phyloP scores from a whole-genome alignment of 2,797 vertebrate genomes.

The Sylvia borin region DNA sequence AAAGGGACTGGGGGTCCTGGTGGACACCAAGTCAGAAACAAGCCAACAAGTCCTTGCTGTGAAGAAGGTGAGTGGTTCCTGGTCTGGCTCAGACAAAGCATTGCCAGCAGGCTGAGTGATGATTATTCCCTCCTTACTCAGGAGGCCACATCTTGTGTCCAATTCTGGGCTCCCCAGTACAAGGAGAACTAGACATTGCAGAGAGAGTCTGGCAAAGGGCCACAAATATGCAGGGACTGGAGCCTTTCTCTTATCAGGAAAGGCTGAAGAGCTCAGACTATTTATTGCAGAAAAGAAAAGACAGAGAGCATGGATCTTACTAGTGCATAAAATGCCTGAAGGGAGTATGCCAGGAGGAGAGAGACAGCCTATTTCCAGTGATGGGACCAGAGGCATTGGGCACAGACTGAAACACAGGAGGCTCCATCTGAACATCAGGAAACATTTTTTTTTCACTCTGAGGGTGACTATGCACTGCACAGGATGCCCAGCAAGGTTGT shows the following conservation, averaged over 20 bases:
- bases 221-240: neutral
- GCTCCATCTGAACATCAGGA: neutral
- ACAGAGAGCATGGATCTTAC: neutral
- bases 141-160: neutral
- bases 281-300: neutral
- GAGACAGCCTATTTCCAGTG: neutral
- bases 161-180: neutral
- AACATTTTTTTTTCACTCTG: neutral
- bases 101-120: neutral
- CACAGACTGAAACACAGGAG: neutral
- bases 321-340: neutral
- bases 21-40: neutral
- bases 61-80: neutral
- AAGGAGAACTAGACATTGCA: neutral
- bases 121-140: neutral
- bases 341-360: neutral
- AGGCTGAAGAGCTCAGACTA: neutral
- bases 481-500: neutral
- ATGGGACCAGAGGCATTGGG: neutral
- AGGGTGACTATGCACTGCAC: neutral
- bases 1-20: neutral
- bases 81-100: neutral
- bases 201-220: neutral
- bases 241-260: neutral
- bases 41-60: neutral